These are phyloP conservation scores for Malurus melanocephalus DNA, from an alignment of 2,113 vertebrate species.

Conservation along the genomic window DNA sequence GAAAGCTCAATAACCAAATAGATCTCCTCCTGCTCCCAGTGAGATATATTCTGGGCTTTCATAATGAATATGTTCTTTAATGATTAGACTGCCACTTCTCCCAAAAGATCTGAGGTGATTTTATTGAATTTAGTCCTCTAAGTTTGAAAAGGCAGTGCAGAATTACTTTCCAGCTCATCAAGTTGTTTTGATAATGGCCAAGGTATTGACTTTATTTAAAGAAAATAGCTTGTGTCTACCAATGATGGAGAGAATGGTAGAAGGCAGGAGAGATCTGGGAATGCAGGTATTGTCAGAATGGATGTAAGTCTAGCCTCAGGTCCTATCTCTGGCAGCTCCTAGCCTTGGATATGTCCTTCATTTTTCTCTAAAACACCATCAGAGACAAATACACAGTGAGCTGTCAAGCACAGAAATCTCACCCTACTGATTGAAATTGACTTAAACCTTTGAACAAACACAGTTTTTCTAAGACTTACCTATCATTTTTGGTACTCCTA, in stretches of 20 bases:
- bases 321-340: not conserved
- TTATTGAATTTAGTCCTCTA: constrained; percentile 39
- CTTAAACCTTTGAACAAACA: not conserved
- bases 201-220: constrained; percentile 37
- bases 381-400: not conserved
- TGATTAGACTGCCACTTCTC: constrained; percentile 22
- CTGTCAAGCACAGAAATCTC: not conserved
- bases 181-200: constrained; percentile 17
- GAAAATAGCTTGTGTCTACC: constrained; percentile 19
- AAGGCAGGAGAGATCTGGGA: not conserved
- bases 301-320: not conserved
- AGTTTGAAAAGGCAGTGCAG: constrained; percentile 36
- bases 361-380: not conserved
- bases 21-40: not conserved
- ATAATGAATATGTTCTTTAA: constrained; percentile 29
- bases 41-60: not conserved
- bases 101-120: not conserved
- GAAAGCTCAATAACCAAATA: constrained; percentile 20
- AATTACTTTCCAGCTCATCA: constrained; percentile 28
- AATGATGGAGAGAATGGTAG: not conserved
- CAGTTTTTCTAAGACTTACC: not conserved
- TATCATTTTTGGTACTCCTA: not conserved
- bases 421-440: not conserved
- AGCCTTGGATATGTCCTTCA: not conserved
- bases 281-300: not conserved